These are phyloP conservation scores for Mastacembelus armatus DNA, from an alignment of 2,797 vertebrate species.

Conservation along the genomic window DNA sequence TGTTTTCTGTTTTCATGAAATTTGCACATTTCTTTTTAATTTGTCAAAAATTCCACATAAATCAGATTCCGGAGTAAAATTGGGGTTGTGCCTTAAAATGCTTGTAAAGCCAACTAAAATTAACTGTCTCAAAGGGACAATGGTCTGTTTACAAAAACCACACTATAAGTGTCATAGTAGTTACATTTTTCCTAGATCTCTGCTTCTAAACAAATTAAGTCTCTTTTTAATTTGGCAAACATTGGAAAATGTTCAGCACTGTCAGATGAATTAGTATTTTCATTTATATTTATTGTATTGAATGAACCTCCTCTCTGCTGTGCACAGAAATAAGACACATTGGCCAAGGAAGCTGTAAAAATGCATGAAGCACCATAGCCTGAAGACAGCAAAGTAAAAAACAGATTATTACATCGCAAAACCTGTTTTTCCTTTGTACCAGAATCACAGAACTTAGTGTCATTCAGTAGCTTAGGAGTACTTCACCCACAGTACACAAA, in stretches of 20 bases:
- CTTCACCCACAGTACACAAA: background rate
- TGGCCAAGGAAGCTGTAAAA: constrained; percentile 65
- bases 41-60: constrained; percentile 58
- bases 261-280: constrained; percentile 39
- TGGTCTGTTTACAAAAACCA: constrained; percentile 51
- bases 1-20: constrained; percentile 20
- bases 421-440: constrained; percentile 18
- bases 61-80: constrained; percentile 48
- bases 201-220: constrained; percentile 43
- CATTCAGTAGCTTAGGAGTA: background rate
- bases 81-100: constrained; percentile 31
- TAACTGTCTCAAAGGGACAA: constrained; percentile 53
- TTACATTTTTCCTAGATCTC: constrained; percentile 46
- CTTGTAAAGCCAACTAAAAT: constrained; percentile 45
- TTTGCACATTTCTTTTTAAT: constrained; percentile 31
- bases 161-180: constrained; percentile 45
- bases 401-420: constrained; percentile 43
- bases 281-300: constrained; percentile 49
- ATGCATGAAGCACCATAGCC: constrained; percentile 27
- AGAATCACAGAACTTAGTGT: constrained; percentile 3
- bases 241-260: constrained; percentile 52
- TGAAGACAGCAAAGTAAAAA: constrained; percentile 32
- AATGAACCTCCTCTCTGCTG: constrained; percentile 29
- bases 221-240: constrained; percentile 47
- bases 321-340: constrained; percentile 57